These are phyloP conservation scores for Epizoanthus stellaris DNA, from an alignment of 92 coral and sea anemone genomes.

Conservation along the genomic window DNA sequence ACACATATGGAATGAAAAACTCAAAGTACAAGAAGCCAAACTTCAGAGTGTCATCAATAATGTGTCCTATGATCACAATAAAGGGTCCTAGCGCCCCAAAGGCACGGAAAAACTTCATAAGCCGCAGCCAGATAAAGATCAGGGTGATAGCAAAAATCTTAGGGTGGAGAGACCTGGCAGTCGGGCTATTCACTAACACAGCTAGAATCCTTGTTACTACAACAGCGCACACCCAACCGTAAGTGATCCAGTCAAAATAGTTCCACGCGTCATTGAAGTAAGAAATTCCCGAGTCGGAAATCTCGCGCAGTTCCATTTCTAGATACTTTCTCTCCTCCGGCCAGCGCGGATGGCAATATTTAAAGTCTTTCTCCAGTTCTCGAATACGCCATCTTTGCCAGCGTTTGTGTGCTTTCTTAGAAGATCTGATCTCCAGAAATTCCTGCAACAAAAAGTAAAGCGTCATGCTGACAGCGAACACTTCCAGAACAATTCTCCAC, in stretches of 20 bases:
- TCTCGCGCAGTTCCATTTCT: constrained; percentile 87
- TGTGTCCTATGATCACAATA: constrained; percentile 95
- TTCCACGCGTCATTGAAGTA: constrained; percentile 97
- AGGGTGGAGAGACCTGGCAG: constrained; percentile 82
- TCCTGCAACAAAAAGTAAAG: constrained; percentile 84
- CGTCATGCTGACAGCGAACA: constrained; percentile 79
- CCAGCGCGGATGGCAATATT: constrained; percentile 96
- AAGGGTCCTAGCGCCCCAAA: constrained; percentile 90
- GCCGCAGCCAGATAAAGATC: constrained; percentile 94
- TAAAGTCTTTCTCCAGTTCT: constrained; percentile 81
- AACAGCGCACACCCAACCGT: constrained; percentile 84
- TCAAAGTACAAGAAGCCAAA: constrained; percentile 86
- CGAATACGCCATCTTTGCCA: constrained; percentile 89
- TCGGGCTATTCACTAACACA: constrained; percentile 56
- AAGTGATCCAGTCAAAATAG: constrained; percentile 98
- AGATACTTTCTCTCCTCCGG: constrained; percentile 95
- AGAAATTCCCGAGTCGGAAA: constrained; percentile 90
- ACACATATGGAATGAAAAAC: constrained; percentile 92
- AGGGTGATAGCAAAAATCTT: constrained; percentile 82
- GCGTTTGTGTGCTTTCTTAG: constrained; percentile 71
- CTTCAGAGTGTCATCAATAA: constrained; percentile 90
- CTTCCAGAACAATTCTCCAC: constrained; percentile 97
- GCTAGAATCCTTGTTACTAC: constrained; percentile 83
- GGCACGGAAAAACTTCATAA: constrained; percentile 96
- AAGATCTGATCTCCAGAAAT: constrained; percentile 78